Base-by-base conservation (phyloP, 1,140 invertebrate species). In the Matsumurasca onukii region DNA sequence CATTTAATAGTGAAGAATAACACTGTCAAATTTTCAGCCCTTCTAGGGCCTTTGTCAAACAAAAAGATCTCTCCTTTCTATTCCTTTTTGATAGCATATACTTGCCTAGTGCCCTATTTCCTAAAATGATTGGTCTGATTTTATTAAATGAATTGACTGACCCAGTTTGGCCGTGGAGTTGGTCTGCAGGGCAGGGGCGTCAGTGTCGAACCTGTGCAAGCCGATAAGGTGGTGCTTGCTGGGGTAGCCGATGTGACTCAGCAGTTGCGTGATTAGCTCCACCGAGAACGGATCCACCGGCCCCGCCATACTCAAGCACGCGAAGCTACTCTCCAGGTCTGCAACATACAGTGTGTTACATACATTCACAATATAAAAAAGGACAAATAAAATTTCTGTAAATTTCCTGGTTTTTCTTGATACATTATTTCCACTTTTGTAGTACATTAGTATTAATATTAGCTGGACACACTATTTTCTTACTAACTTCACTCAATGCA, bases 141-240 rank as follows among this genome's bases (percentile, higher is more conserved):
- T n/a, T n/a, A 45, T 45, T 45, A n/a, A 45, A 45, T 9, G 9
- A 12, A 9, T 13, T 20, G 39, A 17, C 45, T 68, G 66, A 75
- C 74, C 74, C 59, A 75, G 31, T 68, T 68, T 70, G n/a, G 73
- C 30, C 3, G 22, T 67, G 5, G 49, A 52, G 20, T 45, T 70
- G 31, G 52, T 55, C 66, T 31, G 39, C 29, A 70, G 51, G 69
- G 34, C 25, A 24, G 70, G 49, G 13, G 66, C 1, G 15, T 62
- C 57, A 22, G 29, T 20, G 24, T 68, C 27, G 20, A 13, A 24
- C 49, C 49, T 52, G 22, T 29, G 25, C 20, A 51, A 63, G 24
- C 45, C 29, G 1, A 39, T 12, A 1, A 65, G 20, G 45, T 71
- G 49, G 12, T 68, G 48, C 2, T 62, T 27, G 29, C 48, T 51